Evolutionary conservation across 2,888 invertebrate species (phyloP).

Genomic region (Darwinula stevensoni): DNA sequence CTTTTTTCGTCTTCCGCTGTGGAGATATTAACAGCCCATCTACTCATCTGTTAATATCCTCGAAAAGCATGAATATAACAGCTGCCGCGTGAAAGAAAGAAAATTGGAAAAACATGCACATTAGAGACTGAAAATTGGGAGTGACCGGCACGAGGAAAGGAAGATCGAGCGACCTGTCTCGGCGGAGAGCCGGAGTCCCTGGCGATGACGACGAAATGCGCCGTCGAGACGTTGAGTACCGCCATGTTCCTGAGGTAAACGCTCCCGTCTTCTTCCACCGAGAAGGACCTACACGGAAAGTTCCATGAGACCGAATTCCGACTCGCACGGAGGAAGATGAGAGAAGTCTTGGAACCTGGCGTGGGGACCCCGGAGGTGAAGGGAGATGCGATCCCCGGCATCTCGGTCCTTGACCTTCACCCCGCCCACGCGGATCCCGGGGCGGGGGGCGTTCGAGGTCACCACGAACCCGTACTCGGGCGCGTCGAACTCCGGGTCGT

Average conservation of each 20-base stretch:
- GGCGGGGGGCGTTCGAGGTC: conserved; percentile 10
- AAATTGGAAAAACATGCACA: no score
- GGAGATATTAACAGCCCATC: no score
- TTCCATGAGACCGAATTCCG: no score
- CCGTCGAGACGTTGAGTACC: conserved; percentile 23
- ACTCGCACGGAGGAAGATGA: no score
- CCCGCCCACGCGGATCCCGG: conserved; percentile 22
- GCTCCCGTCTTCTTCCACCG: not conserved
- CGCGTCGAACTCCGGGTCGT: conserved; percentile 68
- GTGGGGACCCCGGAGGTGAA: conserved; percentile 38
- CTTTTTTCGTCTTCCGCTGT: no score
- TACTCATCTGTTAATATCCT: no score
- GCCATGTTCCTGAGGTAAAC: conserved; percentile 12
- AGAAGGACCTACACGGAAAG: no score
- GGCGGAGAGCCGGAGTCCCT: conserved; percentile 60
- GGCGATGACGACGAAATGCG: conserved; percentile 49
- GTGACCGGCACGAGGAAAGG: no score
- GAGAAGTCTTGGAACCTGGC: conserved; percentile 26
- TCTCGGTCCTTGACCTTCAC: conserved; percentile 72
- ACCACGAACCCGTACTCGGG: conserved; percentile 48
- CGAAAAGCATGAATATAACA: no score
- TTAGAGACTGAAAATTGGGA: no score
- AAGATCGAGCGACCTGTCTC: no score
- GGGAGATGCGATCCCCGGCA: conserved; percentile 34
- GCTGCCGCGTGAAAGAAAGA: no score